Conservation (phyloP, 2,113 vertebrate species). For the Cynocephalus volans region DNA sequence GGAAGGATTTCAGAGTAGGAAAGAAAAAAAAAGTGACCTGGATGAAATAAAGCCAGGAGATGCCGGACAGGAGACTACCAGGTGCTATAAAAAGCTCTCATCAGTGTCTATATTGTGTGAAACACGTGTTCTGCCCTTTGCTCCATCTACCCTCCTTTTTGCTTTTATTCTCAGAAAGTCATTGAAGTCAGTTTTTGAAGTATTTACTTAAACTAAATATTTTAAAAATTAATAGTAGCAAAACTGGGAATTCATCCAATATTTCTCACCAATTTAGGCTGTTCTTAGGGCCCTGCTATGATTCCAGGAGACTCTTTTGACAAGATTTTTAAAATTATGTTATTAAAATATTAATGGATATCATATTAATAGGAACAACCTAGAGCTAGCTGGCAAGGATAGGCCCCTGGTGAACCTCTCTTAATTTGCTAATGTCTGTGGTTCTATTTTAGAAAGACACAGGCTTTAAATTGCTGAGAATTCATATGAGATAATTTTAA, state of each 20-base stretch:
- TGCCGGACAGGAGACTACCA: neutral
- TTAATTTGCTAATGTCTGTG: conserved; percentile 50
- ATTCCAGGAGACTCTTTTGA: conserved; percentile 9
- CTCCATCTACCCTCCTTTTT: neutral
- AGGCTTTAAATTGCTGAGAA: conserved; percentile 32
- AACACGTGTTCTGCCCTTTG: neutral
- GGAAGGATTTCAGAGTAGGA: neutral
- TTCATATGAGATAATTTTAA: conserved; percentile 51
- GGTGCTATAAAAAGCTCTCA: neutral
- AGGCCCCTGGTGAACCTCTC: neutral
- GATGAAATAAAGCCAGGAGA: neutral
- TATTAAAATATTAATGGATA: conserved; percentile 58
- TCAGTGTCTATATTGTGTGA: neutral
- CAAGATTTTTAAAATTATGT: conserved; percentile 23
- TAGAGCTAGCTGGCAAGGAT: neutral
- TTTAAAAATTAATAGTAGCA: conserved; percentile 64
- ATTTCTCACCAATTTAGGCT: conserved; percentile 35
- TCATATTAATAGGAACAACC: neutral
- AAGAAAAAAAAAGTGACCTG: neutral
- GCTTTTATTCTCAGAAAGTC: neutral
- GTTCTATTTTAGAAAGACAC: conserved; percentile 48
- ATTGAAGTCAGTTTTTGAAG: conserved; percentile 39
- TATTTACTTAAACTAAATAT: conserved; percentile 60
- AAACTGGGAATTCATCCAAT: conserved; percentile 49
- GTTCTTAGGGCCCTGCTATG: neutral